A percentile compares a stretch with the other conserved stretches of the same genome.
These are phyloP conservation scores for Hippocampus barbouri DNA, from an alignment of 2,113 vertebrate species.

Conservation along the genomic window DNA sequence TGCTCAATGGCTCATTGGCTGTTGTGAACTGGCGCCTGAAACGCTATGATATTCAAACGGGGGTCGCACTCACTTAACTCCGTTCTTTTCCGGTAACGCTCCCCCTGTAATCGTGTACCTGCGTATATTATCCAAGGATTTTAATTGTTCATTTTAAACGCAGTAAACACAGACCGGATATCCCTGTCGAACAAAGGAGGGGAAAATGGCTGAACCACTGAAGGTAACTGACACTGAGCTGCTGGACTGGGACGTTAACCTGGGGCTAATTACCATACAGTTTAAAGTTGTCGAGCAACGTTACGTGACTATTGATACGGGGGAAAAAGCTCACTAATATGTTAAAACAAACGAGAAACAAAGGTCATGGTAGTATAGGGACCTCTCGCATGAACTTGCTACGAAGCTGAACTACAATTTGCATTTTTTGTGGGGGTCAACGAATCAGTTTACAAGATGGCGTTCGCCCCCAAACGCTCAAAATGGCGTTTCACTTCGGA, in stretches of 20 bases:
- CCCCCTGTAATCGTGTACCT: neutral
- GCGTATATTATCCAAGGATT: neutral
- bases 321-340: neutral
- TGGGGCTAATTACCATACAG: too few species aligned
- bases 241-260: neutral
- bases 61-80: fast-evolving
- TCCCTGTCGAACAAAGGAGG: neutral
- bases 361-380: neutral
- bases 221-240: conserved; percentile 55
- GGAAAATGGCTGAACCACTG: conserved; percentile 64
- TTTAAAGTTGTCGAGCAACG: neutral
- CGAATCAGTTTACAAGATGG: neutral
- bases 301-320: neutral
- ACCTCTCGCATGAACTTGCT: neutral
- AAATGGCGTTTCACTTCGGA: neutral
- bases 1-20: conserved; percentile 36
- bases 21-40: conserved; percentile 9
- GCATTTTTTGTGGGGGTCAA: neutral
- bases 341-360: neutral
- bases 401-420: neutral
- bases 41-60: conserved; percentile 25
- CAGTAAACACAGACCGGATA: neutral
- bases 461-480: neutral
- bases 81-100: neutral
- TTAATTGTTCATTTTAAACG: neutral